Evolutionary conservation across 2,113 vertebrate species (phyloP).

Genomic region (Labeo rohita): DNA sequence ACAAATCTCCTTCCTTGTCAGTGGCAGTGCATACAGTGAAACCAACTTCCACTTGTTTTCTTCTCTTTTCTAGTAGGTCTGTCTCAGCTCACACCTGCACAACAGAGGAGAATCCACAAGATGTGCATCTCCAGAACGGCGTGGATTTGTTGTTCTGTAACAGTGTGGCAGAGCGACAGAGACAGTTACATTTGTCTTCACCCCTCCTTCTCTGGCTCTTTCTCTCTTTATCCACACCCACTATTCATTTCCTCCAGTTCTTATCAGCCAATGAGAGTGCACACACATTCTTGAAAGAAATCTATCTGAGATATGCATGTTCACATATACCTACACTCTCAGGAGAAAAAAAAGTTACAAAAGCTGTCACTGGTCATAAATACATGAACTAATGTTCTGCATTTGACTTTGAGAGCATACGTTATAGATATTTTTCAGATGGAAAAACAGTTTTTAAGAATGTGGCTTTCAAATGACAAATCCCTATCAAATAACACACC

Average conservation of each 20-base stretch:
- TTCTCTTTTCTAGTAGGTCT: not conserved
- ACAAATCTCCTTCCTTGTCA: not conserved
- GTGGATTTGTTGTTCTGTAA: constrained; percentile 6
- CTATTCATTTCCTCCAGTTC: constrained; percentile 39
- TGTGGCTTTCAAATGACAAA: not conserved
- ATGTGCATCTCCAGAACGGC: not conserved
- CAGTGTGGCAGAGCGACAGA: constrained; percentile 62
- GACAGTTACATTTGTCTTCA: constrained; percentile 63
- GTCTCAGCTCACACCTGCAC: not conserved
- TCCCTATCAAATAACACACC: not conserved
- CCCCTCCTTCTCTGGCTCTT: constrained; percentile 1
- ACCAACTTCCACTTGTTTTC: not conserved
- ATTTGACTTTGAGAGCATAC: not conserved
- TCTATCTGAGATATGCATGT: not conserved
- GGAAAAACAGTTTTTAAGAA: not conserved
- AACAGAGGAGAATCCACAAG: not conserved
- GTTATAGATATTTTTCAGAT: not conserved
- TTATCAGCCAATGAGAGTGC: constrained; percentile 35
- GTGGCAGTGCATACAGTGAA: not conserved
- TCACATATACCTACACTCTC: not conserved
- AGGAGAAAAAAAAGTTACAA: no score
- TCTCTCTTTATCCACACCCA: constrained; percentile 16
- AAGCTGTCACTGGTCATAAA: not conserved
- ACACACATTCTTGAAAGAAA: constrained; percentile 15
- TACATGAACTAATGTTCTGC: not conserved